These are phyloP conservation scores for Sarotherodon lohbergeri DNA, from an alignment of 2,113 vertebrate species.

Conservation along the genomic window DNA sequence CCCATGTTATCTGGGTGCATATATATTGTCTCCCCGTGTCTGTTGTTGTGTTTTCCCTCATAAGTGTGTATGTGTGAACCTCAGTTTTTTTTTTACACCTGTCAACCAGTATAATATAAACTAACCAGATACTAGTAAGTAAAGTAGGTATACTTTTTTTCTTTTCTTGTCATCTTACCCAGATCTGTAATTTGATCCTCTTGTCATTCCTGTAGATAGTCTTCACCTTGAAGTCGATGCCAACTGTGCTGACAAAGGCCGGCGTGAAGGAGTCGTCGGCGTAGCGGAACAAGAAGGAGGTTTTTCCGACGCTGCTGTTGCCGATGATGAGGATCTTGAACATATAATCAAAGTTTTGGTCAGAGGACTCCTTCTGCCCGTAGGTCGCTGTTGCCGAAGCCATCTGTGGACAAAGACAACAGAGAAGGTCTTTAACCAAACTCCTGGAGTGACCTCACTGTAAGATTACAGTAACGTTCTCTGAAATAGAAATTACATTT, in stretches of 20 bases:
- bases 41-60: not conserved
- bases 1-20: not conserved
- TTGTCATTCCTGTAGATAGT: constrained; percentile 98
- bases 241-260: constrained; percentile 94
- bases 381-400: constrained; percentile 88
- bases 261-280: constrained; percentile 95
- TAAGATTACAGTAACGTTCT: not conserved
- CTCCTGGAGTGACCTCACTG: not conserved
- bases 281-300: constrained; percentile 94
- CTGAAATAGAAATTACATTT: not conserved
- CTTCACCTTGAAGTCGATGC: constrained; percentile 99
- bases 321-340: constrained; percentile 98
- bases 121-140: not conserved
- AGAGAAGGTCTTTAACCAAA: not conserved
- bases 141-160: not conserved
- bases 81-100: not conserved
- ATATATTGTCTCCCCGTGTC: not conserved
- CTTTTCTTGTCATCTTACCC: constrained; percentile 76
- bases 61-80: not conserved
- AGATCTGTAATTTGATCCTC: constrained; percentile 95
- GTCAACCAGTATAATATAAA: not conserved
- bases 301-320: constrained; percentile 98
- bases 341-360: constrained; percentile 99
- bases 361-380: constrained; percentile 90
- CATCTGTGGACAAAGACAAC: constrained; percentile 74